These are phyloP conservation scores for Drosophila anomalata DNA, from an alignment of 2,888 invertebrate genomes.

Conservation along the genomic window DNA sequence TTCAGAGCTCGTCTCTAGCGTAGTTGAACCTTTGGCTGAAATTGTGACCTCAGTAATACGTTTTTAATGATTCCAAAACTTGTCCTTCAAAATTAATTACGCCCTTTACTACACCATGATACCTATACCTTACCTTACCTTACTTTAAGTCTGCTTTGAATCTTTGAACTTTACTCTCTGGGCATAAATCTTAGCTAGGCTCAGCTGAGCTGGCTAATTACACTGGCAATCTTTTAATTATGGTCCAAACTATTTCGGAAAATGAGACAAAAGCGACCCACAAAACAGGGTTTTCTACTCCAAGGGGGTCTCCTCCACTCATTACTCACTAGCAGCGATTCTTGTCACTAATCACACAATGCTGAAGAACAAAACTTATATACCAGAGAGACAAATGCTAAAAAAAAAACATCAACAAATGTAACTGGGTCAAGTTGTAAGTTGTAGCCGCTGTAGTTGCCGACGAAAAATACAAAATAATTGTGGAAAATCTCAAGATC, in stretches of 20 bases:
- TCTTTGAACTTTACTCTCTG: conserved; percentile 57
- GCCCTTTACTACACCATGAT: conserved; percentile 45
- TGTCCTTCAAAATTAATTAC: conserved; percentile 54
- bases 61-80: conserved; percentile 45
- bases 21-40: conserved; percentile 32
- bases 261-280: conserved; percentile 47
- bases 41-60: conserved; percentile 37
- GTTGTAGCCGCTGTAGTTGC: conserved; percentile 41
- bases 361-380: conserved; percentile 68
- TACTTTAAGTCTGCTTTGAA: conserved; percentile 8
- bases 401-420: conserved; percentile 70
- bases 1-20: conserved; percentile 21
- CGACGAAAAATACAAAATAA: conserved; percentile 56
- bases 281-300: conserved; percentile 31
- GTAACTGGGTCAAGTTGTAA: conserved; percentile 74
- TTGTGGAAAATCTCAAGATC: conserved; percentile 74
- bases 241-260: conserved; percentile 53
- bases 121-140: conserved; percentile 7
- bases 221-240: conserved; percentile 74
- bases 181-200: conserved; percentile 36
- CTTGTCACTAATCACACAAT: conserved; percentile 76
- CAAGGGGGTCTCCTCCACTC: conserved; percentile 16
- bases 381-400: conserved; percentile 36
- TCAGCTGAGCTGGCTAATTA: conserved; percentile 60
- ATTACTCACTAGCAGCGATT: conserved; percentile 70